phyloP scores from a whole-genome alignment of 2,888 invertebrate species.

The Lacanobia wlatinum region DNA sequence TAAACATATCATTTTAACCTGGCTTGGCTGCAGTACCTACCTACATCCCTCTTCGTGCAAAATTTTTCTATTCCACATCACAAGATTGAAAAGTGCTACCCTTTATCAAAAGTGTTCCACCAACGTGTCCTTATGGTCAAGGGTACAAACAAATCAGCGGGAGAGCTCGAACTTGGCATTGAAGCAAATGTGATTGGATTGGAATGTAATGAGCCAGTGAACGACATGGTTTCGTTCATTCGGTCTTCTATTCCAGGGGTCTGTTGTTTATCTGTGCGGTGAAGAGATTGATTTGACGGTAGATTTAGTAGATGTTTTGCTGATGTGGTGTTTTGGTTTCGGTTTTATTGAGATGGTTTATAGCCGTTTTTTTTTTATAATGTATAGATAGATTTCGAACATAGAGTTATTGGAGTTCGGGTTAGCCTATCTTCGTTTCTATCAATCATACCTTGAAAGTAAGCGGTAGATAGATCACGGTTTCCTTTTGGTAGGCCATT shows the following conservation, averaged over 20 bases:
- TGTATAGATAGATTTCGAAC: too few species aligned
- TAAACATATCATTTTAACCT: too few species aligned
- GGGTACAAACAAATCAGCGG: constrained; percentile 84
- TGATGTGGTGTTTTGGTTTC: constrained; percentile 9
- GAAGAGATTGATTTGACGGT: constrained; percentile 49
- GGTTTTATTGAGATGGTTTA: background rate
- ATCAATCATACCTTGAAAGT: too few species aligned
- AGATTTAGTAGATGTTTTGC: constrained; percentile 13
- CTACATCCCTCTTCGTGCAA: background rate
- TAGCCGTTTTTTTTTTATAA: too few species aligned
- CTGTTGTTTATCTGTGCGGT: constrained; percentile 49
- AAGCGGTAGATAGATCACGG: too few species aligned
- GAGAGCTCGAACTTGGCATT: constrained; percentile 88
- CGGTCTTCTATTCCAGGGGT: constrained; percentile 38
- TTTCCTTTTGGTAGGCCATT: too few species aligned
- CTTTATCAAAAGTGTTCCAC: constrained; percentile 35
- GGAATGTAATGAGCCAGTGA: constrained; percentile 77
- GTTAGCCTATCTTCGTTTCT: too few species aligned
- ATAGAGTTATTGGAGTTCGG: too few species aligned
- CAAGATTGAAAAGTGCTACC: constrained; percentile 29
- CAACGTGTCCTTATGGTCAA: constrained; percentile 71
- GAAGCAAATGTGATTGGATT: constrained; percentile 82
- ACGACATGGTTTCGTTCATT: constrained; percentile 62
- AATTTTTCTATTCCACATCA: constrained; percentile 4
- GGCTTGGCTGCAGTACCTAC: too few species aligned